Conservation (phyloP, 2,113 vertebrate species). For the Geothlypis trichas region DNA sequence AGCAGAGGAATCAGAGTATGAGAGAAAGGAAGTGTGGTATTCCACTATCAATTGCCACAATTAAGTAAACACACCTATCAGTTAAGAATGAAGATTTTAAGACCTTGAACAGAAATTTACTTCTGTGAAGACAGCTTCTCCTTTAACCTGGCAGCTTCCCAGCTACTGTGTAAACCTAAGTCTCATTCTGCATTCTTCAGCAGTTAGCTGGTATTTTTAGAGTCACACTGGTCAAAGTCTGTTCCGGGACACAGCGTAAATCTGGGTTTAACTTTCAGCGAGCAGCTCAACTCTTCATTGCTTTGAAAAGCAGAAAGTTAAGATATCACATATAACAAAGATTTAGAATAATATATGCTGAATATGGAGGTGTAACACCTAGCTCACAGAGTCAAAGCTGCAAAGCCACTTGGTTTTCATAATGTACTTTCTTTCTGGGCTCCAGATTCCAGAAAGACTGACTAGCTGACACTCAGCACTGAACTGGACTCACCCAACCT, state of each 20-base stretch:
- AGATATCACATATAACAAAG: background rate
- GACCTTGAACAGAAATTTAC: background rate
- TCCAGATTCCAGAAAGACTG: background rate
- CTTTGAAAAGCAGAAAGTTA: background rate
- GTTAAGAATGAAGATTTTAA: constrained; percentile 14
- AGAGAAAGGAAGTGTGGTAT: background rate
- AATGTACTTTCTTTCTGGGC: background rate
- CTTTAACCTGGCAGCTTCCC: constrained; percentile 29
- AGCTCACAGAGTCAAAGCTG: background rate
- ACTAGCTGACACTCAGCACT: rapidly evolving
- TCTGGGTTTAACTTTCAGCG: background rate
- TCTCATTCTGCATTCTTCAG: constrained; percentile 51
- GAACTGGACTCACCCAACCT: background rate
- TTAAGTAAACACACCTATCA: background rate
- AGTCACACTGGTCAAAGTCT: constrained; percentile 40
- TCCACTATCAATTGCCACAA: background rate
- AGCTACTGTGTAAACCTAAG: constrained; percentile 31
- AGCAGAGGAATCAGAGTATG: background rate
- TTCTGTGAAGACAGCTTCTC: background rate
- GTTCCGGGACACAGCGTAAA: background rate
- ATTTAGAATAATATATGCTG: background rate
- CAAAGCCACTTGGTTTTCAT: background rate
- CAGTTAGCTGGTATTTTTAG: constrained; percentile 46
- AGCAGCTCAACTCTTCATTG: background rate
- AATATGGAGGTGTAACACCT: background rate